Percentiles rank a stretch among this genome's conserved stretches.
These are phyloP conservation scores for Corythaeola cristata DNA, from an alignment of 2,113 vertebrate species.

Conservation along the genomic window DNA sequence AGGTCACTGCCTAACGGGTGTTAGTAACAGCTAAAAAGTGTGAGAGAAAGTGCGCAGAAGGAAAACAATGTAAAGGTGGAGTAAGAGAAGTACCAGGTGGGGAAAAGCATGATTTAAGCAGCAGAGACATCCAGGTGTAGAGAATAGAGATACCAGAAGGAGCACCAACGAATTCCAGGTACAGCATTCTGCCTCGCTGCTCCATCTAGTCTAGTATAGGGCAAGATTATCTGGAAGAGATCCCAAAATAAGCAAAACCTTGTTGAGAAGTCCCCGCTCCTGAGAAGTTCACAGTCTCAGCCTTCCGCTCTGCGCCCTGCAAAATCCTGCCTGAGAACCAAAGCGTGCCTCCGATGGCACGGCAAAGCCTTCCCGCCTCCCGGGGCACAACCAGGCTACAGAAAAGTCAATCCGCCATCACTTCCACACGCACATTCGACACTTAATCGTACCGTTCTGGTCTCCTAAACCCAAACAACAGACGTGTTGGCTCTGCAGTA, in stretches of 20 bases:
- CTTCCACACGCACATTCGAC: fast-evolving
- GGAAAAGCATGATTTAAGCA: not conserved
- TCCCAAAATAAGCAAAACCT: not conserved
- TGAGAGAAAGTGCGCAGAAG: not conserved
- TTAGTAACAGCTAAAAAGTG: not conserved
- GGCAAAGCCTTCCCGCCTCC: not conserved
- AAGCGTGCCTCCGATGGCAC: fast-evolving
- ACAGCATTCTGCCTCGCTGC: not conserved
- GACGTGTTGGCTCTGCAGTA: not conserved
- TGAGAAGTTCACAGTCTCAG: not conserved
- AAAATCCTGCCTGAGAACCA: not conserved
- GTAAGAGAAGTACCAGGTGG: not conserved
- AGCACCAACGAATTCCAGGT: not conserved
- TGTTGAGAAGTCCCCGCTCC: not conserved
- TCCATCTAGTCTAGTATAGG: not conserved
- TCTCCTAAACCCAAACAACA: constrained; percentile 46
- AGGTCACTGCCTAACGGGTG: not conserved
- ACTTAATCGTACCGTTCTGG: not conserved
- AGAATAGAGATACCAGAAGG: not conserved
- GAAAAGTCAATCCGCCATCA: not conserved
- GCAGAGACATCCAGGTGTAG: not conserved
- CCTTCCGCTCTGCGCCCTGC: not conserved
- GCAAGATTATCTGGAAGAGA: not conserved
- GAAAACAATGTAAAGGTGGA: not conserved
- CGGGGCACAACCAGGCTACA: not conserved